These are phyloP conservation scores for Microcebus lehilahytsara DNA, from an alignment of 2,113 vertebrate species.

Conservation along the genomic window DNA sequence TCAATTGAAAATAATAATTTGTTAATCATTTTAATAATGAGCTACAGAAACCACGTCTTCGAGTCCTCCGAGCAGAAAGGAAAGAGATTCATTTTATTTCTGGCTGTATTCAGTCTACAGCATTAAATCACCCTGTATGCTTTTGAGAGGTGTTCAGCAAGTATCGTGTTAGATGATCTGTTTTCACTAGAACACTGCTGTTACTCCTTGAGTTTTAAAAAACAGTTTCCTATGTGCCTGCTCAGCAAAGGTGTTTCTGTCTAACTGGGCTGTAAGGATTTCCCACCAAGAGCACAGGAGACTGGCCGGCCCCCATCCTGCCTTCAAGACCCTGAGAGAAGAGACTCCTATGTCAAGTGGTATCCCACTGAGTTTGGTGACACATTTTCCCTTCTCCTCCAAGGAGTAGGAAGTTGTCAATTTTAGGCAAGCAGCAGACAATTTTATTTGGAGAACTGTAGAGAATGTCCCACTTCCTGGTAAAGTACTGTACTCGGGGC, in stretches of 20 bases:
- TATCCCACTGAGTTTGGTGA: background rate
- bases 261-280: background rate
- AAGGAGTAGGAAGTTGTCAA: background rate
- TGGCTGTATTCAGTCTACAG: background rate
- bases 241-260: background rate
- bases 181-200: background rate
- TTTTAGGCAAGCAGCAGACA: background rate
- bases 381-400: background rate
- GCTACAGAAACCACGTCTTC: background rate
- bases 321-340: background rate
- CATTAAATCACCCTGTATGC: background rate
- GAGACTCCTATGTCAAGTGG: background rate
- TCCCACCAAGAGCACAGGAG: accelerated
- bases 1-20: conserved; percentile 68
- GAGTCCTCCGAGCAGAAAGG: background rate
- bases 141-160: background rate
- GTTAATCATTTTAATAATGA: conserved; percentile 69
- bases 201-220: background rate
- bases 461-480: background rate
- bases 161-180: background rate
- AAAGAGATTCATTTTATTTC: background rate
- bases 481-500: background rate
- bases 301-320: accelerated
- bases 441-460: background rate
- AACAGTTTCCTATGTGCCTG: background rate